Evolutionary conservation across 2,113 vertebrate species (phyloP).

Genomic region (Cacatua alba): DNA sequence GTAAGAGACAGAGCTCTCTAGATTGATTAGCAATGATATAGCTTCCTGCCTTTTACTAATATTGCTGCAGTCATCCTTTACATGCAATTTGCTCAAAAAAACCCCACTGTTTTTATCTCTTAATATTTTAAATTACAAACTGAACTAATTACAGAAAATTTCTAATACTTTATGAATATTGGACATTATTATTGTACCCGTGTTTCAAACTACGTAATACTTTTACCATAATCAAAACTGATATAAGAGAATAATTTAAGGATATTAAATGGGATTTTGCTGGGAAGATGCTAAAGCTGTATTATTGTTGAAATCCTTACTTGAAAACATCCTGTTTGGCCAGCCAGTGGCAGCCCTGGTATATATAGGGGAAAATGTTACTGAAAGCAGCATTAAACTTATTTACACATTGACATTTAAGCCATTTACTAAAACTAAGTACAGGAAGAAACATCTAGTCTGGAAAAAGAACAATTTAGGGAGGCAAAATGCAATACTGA

Average conservation of each 20-base stretch:
- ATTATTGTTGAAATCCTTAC: background rate
- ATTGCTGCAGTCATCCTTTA: constrained; percentile 47
- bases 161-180: constrained; percentile 10
- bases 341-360: background rate
- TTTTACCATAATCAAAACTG: background rate
- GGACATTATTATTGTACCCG: background rate
- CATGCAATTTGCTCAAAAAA: constrained; percentile 28
- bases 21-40: constrained; percentile 72
- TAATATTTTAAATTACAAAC: constrained; percentile 54
- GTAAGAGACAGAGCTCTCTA: constrained; percentile 70
- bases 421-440: background rate
- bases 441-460: background rate
- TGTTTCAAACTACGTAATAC: background rate
- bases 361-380: background rate
- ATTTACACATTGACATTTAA: background rate
- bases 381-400: background rate
- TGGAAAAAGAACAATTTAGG: background rate
- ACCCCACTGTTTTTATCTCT: background rate
- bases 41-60: constrained; percentile 61
- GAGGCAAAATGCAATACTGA: background rate
- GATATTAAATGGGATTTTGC: constrained; percentile 16
- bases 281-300: background rate
- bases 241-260: background rate
- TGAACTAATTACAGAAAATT: background rate
- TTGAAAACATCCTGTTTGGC: constrained; percentile 22